Evolutionary conservation across 1,140 invertebrate genomes (phyloP).

Genomic region (Anthonomus grandis): DNA sequence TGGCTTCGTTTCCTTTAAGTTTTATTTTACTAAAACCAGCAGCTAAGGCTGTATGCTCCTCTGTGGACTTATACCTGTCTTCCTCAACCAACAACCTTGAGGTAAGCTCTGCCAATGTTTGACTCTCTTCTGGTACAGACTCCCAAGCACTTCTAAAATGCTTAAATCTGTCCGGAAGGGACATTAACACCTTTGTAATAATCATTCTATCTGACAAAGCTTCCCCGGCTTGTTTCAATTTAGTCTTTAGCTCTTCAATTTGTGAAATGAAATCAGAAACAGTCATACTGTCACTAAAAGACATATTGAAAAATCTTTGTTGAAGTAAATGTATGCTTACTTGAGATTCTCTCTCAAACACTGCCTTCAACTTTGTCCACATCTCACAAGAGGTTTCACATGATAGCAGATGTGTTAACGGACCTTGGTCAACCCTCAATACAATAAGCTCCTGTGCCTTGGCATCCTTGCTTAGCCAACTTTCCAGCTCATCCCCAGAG

Average conservation of each 20-base stretch:
- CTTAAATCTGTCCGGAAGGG: constrained; percentile 36
- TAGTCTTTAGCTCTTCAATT: constrained; percentile 33
- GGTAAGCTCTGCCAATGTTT: constrained; percentile 39
- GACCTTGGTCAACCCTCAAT: constrained; percentile 30
- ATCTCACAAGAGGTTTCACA: constrained; percentile 40
- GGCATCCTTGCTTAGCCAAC: too few relatives aligned
- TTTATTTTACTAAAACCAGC: too few relatives aligned
- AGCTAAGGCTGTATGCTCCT: background rate
- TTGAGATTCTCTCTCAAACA: constrained; percentile 31
- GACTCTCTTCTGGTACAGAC: constrained; percentile 32
- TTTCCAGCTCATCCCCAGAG: too few relatives aligned
- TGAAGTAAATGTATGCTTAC: constrained; percentile 19
- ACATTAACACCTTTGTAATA: constrained; percentile 42
- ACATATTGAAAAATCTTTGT: constrained; percentile 6
- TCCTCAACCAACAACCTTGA: constrained; percentile 43
- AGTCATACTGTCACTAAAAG: constrained; percentile 11
- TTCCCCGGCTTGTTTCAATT: constrained; percentile 37
- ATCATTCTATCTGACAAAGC: constrained; percentile 35
- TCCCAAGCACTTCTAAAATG: constrained; percentile 40
- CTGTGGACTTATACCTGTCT: constrained; percentile 33
- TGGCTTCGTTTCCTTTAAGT: too few relatives aligned
- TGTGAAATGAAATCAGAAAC: constrained; percentile 32
- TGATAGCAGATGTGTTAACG: constrained; percentile 36
- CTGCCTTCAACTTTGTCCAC: constrained; percentile 38
- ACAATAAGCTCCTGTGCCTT: too few relatives aligned